phyloP scores from a whole-genome alignment of 2,113 vertebrate species.

The Lycocorax pyrrhopterus region DNA sequence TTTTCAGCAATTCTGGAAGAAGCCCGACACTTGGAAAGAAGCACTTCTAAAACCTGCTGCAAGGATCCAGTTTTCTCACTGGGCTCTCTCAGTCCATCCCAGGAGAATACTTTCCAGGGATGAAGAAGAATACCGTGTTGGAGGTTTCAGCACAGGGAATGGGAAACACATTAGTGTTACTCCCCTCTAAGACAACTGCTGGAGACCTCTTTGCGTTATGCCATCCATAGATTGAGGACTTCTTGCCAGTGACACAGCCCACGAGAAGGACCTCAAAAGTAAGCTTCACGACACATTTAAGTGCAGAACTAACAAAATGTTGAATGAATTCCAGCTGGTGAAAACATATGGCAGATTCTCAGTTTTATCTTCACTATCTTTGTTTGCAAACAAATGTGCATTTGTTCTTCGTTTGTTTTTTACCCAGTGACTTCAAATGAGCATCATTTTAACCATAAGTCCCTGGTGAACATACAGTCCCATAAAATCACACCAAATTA shows the following conservation, averaged over 20 bases:
- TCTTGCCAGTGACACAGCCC: neutral
- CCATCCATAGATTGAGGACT: neutral
- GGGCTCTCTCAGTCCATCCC: neutral
- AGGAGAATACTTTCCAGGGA: neutral
- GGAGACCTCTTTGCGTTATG: neutral
- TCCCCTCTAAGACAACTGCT: neutral
- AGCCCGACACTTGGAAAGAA: neutral
- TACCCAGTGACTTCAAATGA: slow-evolving; percentile 41
- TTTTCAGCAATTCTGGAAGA: neutral
- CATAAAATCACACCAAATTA: slow-evolving; percentile 16
- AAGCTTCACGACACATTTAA: neutral
- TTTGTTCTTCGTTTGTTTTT: slow-evolving; percentile 70
- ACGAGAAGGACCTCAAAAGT: slow-evolving; percentile 7
- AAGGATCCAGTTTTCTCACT: neutral
- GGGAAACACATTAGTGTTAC: slow-evolving; percentile 16
- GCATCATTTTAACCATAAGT: slow-evolving; percentile 29
- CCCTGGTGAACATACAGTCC: slow-evolving; percentile 1
- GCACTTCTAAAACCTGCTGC: neutral
- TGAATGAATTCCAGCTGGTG: slow-evolving; percentile 70
- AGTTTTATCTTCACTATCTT: slow-evolving; percentile 71
- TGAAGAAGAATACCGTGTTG: neutral
- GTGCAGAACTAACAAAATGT: slow-evolving; percentile 54
- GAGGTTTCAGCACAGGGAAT: neutral
- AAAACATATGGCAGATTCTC: slow-evolving; percentile 64
- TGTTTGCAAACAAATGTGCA: slow-evolving; percentile 71